Evolutionary conservation across 2,888 invertebrate species (phyloP), one percentile per base, ranked within the genome.

Genomic region (Acanthococcus lagerstroemiae): DNA sequence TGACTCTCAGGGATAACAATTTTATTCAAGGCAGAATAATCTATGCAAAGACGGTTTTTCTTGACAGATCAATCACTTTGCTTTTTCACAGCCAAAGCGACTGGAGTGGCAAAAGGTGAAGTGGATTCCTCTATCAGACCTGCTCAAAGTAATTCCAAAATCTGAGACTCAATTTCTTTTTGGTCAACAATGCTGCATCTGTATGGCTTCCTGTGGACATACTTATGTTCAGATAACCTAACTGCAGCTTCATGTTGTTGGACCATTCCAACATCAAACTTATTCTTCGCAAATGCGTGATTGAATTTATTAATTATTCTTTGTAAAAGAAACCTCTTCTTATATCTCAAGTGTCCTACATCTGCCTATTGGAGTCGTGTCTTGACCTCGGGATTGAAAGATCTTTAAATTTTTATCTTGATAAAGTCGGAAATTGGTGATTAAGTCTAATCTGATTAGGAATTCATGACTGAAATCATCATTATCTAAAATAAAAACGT

Each of bases 191-290:
- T 37, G 37, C 37, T 37, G 37, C 37, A 37, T 37, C 37, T 37
- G 37, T 37, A 37, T 9, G 37, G 37, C 37, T 66, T 55, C 19
- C 45, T 30, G 26, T 37, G 30, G 52, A 57, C 60, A 22, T 12
- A 56, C 27, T 26, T 37, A 37, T 37, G 37, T 37, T 37, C 37
- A 9, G 37, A 9, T 37, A 37, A 37, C 37, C 37, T 37, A 37
- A 37, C 37, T 37, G 37, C 37, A 37, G 37, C 37, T 37, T 37
- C 37, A 37, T 37, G 37, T 37, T 37, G 37, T 15, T 37, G 37
- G 15, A 37, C 15, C 37, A 37, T 37, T 9, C n/a, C n/a, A n/a
- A n/a, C n/a, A n/a, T n/a, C n/a, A n/a, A n/a, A n/a, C n/a, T n/a
- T n/a, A n/a, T n/a, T 15, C 37, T 9, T 9, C 37, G 37, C 37